phyloP scores from a whole-genome alignment of 2,113 vertebrate genomes.

The Brachyhypopomus gauderio region DNA sequence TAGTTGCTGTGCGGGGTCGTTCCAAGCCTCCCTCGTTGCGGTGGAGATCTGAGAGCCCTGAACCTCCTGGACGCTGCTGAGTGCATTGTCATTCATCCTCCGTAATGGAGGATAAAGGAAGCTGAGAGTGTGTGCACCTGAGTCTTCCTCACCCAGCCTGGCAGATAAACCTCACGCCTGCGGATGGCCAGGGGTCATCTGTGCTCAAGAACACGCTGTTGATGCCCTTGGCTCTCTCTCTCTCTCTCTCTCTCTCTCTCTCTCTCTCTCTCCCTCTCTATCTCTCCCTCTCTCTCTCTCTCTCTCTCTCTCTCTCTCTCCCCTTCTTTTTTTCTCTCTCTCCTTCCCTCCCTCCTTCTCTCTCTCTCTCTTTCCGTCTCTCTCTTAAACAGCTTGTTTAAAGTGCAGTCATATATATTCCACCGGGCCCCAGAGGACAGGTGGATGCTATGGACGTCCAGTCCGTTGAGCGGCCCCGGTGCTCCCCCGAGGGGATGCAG shows the following conservation, averaged over 20 bases:
- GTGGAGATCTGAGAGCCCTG: slow-evolving; percentile 44
- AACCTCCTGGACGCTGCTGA: slow-evolving; percentile 58
- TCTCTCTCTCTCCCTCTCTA: slow-evolving; percentile 23
- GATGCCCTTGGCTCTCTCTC: slow-evolving; percentile 72
- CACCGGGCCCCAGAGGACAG: slow-evolving; percentile 14
- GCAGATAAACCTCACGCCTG: slow-evolving; percentile 78
- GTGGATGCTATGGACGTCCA: slow-evolving; percentile 40
- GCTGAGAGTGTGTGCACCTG: slow-evolving; percentile 67
- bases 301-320: slow-evolving; percentile 23
- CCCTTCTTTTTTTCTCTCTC: neutral
- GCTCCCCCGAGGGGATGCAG: neutral
- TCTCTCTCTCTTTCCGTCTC: slow-evolving; percentile 23
- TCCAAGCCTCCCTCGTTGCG: neutral
- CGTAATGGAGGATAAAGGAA: slow-evolving; percentile 71
- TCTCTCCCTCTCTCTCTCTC: too few species aligned
- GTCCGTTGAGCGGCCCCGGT: slow-evolving; percentile 6
- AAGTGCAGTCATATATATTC: slow-evolving; percentile 37
- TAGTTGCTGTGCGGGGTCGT: neutral
- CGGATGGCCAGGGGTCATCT: slow-evolving; percentile 79
- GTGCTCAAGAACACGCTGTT: slow-evolving; percentile 70
- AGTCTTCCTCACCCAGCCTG: slow-evolving; percentile 73
- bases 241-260: slow-evolving; percentile 38
- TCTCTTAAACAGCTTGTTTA: slow-evolving; percentile 38
- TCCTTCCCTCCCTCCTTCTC: slow-evolving; percentile 12
- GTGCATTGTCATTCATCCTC: slow-evolving; percentile 71